Conservation (phyloP, 1,140 invertebrate species). For the Atopsyche davidsoni region DNA sequence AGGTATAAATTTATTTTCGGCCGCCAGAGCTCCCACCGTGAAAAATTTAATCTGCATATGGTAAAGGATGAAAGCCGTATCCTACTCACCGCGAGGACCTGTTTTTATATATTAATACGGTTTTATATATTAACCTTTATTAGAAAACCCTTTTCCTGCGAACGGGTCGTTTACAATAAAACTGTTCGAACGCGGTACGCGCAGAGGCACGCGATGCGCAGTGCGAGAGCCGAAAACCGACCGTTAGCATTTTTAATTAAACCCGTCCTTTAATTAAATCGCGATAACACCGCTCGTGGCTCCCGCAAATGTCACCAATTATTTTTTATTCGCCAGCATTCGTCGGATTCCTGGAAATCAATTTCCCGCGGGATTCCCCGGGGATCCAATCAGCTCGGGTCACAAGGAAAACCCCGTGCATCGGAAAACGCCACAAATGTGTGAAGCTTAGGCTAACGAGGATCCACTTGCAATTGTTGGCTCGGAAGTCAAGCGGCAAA, state of each 20-base stretch:
- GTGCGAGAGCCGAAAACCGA: neutral
- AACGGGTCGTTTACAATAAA: no score
- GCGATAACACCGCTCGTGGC: slow-evolving; percentile 14
- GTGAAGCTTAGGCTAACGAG: slow-evolving; percentile 2
- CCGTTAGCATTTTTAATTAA: slow-evolving; percentile 18
- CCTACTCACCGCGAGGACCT: no score
- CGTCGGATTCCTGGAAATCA: neutral
- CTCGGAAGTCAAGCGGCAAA: neutral
- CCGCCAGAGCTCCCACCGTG: no score
- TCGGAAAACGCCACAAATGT: neutral
- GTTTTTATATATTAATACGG: no score
- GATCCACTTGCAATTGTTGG: slow-evolving; percentile 2
- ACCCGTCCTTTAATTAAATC: slow-evolving; percentile 21
- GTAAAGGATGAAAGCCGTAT: no score
- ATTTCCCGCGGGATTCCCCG: slow-evolving; percentile 1
- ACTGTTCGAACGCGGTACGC: no score
- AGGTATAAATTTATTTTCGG: no score
- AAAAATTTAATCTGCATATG: no score
- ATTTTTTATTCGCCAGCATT: slow-evolving; percentile 20
- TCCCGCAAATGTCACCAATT: slow-evolving; percentile 26
- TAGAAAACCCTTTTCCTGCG: no score
- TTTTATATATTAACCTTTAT: no score
- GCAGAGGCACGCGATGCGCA: neutral
- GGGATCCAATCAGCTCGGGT: slow-evolving; percentile 15
- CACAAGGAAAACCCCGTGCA: no score